Percentiles rank a stretch among this genome's conserved stretches.
Conservation (phyloP, 2,797 vertebrate genomes). For the Hemibagrus guttatus region DNA sequence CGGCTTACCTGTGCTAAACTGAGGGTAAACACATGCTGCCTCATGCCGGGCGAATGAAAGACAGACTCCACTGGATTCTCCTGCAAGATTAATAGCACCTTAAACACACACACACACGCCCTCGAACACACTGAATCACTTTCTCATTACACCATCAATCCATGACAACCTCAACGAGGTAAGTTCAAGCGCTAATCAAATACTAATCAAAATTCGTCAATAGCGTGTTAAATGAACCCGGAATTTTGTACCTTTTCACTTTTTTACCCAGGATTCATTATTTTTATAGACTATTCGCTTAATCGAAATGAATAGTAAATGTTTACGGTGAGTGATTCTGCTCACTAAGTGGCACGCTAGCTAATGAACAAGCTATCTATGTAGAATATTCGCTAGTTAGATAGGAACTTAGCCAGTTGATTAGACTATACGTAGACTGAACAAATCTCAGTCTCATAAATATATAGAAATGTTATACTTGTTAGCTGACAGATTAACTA, state of each 20-base stretch:
- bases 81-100: constrained; percentile 56
- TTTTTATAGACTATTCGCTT: background rate
- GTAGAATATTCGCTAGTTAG: background rate
- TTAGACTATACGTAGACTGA: background rate
- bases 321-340: background rate
- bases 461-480: background rate
- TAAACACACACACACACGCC: constrained; percentile 43
- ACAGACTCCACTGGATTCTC: constrained; percentile 60
- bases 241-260: background rate
- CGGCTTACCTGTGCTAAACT: constrained; percentile 49
- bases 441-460: background rate
- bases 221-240: background rate
- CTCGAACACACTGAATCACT: constrained; percentile 28
- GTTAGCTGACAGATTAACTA: background rate
- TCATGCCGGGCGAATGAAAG: constrained; percentile 56
- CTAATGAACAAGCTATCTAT: background rate
- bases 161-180: constrained; percentile 6
- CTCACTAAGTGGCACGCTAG: background rate
- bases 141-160: constrained; percentile 24
- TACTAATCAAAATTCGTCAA: background rate
- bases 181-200: background rate
- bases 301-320: background rate
- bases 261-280: background rate
- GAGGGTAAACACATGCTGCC: constrained; percentile 45
- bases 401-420: background rate